Conservation (phyloP, 2,888 invertebrate species). For the Epinotia brunnichana region DNA sequence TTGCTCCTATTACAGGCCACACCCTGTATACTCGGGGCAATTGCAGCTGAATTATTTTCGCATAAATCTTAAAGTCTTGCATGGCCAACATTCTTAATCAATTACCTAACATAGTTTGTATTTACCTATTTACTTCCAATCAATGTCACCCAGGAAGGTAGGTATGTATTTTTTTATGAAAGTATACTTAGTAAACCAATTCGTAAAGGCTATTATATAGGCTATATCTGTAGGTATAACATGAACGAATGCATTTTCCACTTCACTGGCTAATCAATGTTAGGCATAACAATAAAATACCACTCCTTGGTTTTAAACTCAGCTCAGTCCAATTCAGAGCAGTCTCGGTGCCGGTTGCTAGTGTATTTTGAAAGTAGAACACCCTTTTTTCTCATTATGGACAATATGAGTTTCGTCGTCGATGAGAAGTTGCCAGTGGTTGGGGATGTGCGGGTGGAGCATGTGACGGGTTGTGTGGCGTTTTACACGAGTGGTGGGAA, state of each 20-base stretch:
- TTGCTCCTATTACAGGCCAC: too few species aligned
- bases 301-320: slow-evolving; percentile 31
- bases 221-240: slow-evolving; percentile 3
- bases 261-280: slow-evolving; percentile 36
- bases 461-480: slow-evolving; percentile 46
- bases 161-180: too few species aligned
- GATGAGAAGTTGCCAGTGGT: slow-evolving; percentile 41
- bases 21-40: too few species aligned
- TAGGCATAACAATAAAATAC: slow-evolving; percentile 25
- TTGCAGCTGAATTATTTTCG: too few species aligned
- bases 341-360: slow-evolving; percentile 11
- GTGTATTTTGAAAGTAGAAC: slow-evolving; percentile 2
- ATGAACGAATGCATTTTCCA: slow-evolving; percentile 30
- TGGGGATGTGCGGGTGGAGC: slow-evolving; percentile 16
- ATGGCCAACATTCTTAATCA: too few species aligned
- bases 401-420: slow-evolving; percentile 42
- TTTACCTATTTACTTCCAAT: too few species aligned
- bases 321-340: slow-evolving; percentile 30
- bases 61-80: too few species aligned
- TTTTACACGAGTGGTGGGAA: slow-evolving; percentile 51
- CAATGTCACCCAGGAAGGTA: too few species aligned
- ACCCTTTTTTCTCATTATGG: slow-evolving; percentile 23
- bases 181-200: neutral
- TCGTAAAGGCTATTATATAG: slow-evolving; percentile 17
- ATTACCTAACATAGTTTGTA: too few species aligned